Evolutionary conservation across 2,888 invertebrate species (phyloP), one percentile per base, ranked within the genome.

Genomic region (Torymus auratus): DNA sequence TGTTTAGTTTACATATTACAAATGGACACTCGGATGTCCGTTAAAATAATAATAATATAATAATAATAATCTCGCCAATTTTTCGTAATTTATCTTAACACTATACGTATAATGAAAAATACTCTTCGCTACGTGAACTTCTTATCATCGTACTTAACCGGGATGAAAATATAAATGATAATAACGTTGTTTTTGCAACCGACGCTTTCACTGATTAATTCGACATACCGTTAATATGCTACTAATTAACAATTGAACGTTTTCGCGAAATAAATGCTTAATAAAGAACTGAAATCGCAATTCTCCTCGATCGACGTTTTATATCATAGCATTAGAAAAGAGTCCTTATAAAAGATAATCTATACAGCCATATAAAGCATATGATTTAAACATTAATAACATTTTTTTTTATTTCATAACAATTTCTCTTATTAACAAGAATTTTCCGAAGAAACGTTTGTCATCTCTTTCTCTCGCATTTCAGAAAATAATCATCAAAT

Each of bases 1-100:
- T 74, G 70, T 81, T 80, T 82, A 75, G 65, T 78, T 73, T 75
- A 82, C 74, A 78, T 68, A 78, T 71, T 76, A 79, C 75, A 69
- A 74, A 12, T 28, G 67, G 74, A 67, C 78, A 78, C 75, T 78
- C 78, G 58, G 64, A 60, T 78, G 75, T 58, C 78, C 74, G 41
- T 64, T 65, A 64, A 53, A 50, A 20, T 56, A 69, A 65, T 56
- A 20, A 71, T 70, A 58, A 55, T 71, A 53, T 68, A 68, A 53
- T 68, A 68, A 68, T 74, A 70, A 70, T 78, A 72, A 75, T 72
- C 55, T 82, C 80, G 78, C 80, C 81, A 81, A 81, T 78, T 68
- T 50, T 74, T 50, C 53, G 70, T 75, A 70, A 80, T 74, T 74
- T 74, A 70, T 56, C 73, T 79, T 79, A 80, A 62, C 28, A 65